Evolutionary conservation across 1,140 invertebrate genomes (phyloP), one percentile per base, ranked within the genome.

Genomic region (Aphelenchoides besseyi): DNA sequence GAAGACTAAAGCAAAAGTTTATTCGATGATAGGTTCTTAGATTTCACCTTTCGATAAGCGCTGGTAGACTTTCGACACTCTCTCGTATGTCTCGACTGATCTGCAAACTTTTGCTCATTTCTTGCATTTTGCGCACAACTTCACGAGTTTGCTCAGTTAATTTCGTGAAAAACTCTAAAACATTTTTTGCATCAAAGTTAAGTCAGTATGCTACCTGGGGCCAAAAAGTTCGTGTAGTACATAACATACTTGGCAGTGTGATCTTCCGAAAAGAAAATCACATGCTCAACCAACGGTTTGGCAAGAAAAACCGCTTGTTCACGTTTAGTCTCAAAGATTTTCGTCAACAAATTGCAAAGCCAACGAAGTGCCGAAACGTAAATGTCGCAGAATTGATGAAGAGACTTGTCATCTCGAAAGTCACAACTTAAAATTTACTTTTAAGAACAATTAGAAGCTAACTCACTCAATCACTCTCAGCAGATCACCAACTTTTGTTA

Each of bases 1-100:
- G 18, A 59, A 59, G 55, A 23, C 55, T 59, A 59, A 59, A 59
- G 37, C 55, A 59, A 33, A 59, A 59, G 55, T 59, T 5, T 59
- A 8, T 29, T 59, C 12, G 18, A 59, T 33, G 5, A 5, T 8
- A 59, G 55, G 5, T 33, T 59, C 5, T 5, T 33, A n/a, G n/a
- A n/a, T n/a, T n/a, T n/a, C 12, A 59, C 55, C 55, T 59, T 18
- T 59, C 12, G 55, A 59, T 33, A 28, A 59, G 23, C 18, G 5
- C 26, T 8, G 32, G 26, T 23, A 59, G 32, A 5, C 12, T 5
- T 29, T 59, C 55, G 5, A 59, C 18, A 5, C 5, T 8, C 26
- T 59, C 55, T 59, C 18, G 5, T 8, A 18, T 59, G 5, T 59
- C 55, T 59, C 18, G 5, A 5, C 5, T 5, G 5, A 59, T 59